A percentile compares a stretch with the other conserved stretches of the same genome.
These are phyloP conservation scores for Perdita meconis DNA, from an alignment of 2,888 invertebrate species.

Conservation along the genomic window DNA sequence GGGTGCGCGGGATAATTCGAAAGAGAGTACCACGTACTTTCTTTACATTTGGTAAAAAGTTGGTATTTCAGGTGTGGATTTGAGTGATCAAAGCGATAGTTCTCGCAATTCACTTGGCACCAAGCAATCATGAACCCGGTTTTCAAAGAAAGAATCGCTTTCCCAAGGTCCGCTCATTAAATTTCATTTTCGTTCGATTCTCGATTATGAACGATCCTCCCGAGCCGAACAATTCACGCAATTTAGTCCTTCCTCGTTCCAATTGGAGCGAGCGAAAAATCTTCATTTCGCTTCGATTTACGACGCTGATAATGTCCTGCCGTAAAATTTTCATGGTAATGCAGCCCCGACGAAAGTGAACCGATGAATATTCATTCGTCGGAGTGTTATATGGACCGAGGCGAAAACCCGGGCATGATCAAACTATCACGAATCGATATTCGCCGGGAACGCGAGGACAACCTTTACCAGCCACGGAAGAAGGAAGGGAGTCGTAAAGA, in stretches of 20 bases:
- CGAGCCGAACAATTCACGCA: neutral
- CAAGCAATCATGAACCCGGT: no score
- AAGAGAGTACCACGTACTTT: no score
- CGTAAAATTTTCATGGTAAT: conserved; percentile 25
- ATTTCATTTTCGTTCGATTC: neutral
- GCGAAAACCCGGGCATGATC: neutral
- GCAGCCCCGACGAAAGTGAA: conserved; percentile 27
- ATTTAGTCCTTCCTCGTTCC: neutral
- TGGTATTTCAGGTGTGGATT: no score
- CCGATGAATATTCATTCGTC: conserved; percentile 38
- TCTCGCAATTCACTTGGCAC: no score
- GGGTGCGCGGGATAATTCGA: no score
- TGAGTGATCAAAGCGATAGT: no score
- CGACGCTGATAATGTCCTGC: conserved; percentile 18
- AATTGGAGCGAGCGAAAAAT: neutral
- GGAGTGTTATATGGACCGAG: neutral
- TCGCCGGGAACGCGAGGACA: conserved; percentile 16
- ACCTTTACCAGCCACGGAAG: conserved; percentile 2
- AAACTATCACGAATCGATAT: conserved; percentile 35
- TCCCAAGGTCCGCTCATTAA: neutral
- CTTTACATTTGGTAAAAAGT: no score
- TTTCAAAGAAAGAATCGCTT: no score
- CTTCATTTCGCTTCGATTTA: conserved; percentile 13
- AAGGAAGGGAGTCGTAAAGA: neutral
- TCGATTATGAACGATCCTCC: neutral